Percentiles rank a stretch among this genome's conserved stretches.
phyloP scores from a whole-genome alignment of 2,113 vertebrate species.

The Indicator indicator region DNA sequence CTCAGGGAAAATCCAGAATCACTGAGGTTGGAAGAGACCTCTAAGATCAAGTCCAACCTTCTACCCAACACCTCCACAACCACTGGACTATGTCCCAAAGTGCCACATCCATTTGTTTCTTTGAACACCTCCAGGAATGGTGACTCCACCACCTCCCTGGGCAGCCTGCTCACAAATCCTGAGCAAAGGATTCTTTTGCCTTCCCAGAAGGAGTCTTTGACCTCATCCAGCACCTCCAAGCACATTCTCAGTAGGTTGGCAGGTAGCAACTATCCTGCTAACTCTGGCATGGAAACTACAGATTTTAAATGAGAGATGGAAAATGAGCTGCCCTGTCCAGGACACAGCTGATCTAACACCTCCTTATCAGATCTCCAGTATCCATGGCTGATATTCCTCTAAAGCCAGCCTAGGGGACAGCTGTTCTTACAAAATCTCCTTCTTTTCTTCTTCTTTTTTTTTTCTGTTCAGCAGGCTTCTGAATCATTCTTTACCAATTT shows the following conservation, averaged over 20 bases:
- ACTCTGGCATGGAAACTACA: rapidly evolving
- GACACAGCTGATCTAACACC: not conserved
- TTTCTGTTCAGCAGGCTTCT: not conserved
- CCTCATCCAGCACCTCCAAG: not conserved
- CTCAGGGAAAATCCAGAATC: not conserved
- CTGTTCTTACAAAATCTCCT: not conserved
- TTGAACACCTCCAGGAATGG: no score
- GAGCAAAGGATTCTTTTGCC: not conserved
- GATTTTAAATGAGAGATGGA: not conserved
- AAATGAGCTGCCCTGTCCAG: not conserved
- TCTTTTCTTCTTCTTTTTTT: not conserved
- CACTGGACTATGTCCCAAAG: no score
- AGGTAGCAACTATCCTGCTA: not conserved
- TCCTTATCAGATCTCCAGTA: not conserved
- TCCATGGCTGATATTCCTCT: not conserved
- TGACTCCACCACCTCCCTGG: no score
- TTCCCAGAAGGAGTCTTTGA: not conserved
- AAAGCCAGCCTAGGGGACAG: not conserved
- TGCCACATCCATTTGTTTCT: no score
- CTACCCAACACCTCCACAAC: no score
- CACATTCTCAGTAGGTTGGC: not conserved
- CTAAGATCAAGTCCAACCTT: no score
- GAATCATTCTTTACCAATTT: not conserved
- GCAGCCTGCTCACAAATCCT: not conserved
- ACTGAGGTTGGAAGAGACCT: no score